Base-by-base conservation (phyloP, 2,797 vertebrate species). In the Myotis daubentonii region DNA sequence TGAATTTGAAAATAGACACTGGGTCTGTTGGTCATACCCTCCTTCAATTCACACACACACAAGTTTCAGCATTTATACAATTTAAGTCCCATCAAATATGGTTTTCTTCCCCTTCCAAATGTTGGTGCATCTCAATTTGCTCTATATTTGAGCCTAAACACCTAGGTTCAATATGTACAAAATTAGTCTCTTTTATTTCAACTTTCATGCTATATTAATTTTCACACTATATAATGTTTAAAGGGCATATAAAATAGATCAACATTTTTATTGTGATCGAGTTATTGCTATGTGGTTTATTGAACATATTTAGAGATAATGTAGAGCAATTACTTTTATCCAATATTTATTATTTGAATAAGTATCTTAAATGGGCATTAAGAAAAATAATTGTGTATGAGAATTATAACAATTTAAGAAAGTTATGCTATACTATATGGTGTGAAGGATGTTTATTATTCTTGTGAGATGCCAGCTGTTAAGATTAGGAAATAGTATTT, bases 251-350 rank as follows among this genome's bases (percentile, higher is more conserved):
- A 25, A 25, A 81, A 72, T 6, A 23, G 7, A 70, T 62, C 6
- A 70, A 7, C 25, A 47, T 44, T 62, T 62, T 79, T 68, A 72
- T 60, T 62, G 13, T 33, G 3, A 47, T 8, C n/a, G 5, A 76
- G 55, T 30, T 65, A 47, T 47, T 60, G 41, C 2, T 65, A 11
- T 66, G 75, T 55, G 28, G 2, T 75, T 81, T 86, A 84, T 55
- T 86, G n/a, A 44, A 90, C 4, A 19, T 68, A 72, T 49, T 71
- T 82, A 78, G 66, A 82, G 49, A 44, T 25, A 82, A 79, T 57
- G 0, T 36, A 70, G 33, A n/a, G 4, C 0, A 87, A n/a, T n/a
- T 66, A 22, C 2, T 60, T 20, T 51, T 92, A 55, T 41, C 1
- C 23, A 91, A 60, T 41, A 79, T 33, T 84, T 16, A 78, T 36